Evolutionary conservation across 2,113 vertebrate species (phyloP), one percentile per base, ranked within the genome.

Genomic region (Azemiops feae): DNA sequence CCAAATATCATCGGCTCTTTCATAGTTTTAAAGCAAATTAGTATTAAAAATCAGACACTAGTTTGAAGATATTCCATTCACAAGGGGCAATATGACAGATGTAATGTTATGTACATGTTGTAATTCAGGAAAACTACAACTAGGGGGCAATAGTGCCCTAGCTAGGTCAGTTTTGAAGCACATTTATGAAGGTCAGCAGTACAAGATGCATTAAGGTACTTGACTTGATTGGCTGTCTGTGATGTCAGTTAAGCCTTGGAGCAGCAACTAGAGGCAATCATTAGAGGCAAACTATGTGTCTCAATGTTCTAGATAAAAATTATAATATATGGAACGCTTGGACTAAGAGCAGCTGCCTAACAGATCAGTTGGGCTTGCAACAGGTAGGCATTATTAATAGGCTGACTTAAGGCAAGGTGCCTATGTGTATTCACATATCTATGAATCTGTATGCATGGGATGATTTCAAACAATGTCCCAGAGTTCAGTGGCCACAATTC

Each of bases 121-220:
- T 58, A 86, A 30, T 90, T 86, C 45, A 58, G n/a, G 47, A 86
- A 81, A 81, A 47, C 60, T 43, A 23, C 50, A 30, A 43, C 88
- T 90, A 90, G 92, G 54, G 92, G 92, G 92, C 92, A 93, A 27
- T 93, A 47, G 74, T 34, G 54, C 74, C 52, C 50, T 86, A 93
- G 88, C 74, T 39, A 90, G 54, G 27, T n/a, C 34, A 57, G 20
- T n/a, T 34, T 34, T 50, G 39, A 50, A 92, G 53, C 10, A 58
- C 53, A 39, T 85, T 47, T 16, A 10, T 9, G 30, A 89, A 89
- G 60, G 52, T 81, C 52, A 81, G 5, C n/a, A 55, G 9, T 47
- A 89, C 50, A 85, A 58, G 54, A 50, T 86, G 27, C 52, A 50
- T 52, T 55, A 43, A 58, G 69, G 4, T 11, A 22, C n/a, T 47